phyloP scores from a whole-genome alignment of 1,140 invertebrate genomes.

The Danaus melanippus region DNA sequence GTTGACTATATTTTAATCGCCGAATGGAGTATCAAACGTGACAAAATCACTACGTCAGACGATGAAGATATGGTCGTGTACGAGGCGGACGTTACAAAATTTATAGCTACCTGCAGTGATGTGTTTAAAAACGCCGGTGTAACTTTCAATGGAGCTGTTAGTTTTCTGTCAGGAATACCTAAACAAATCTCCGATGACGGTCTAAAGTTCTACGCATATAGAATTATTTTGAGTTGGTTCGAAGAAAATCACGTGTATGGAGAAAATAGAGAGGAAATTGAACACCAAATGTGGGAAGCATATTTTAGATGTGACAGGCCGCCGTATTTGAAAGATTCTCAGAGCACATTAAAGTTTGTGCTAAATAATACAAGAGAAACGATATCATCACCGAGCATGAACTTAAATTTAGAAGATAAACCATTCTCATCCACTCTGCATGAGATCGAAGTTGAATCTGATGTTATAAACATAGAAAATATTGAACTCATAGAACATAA shows the following conservation, averaged over 20 bases:
- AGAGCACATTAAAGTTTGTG: slow-evolving; percentile 52
- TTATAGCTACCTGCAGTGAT: slow-evolving; percentile 73
- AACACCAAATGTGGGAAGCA: slow-evolving; percentile 71
- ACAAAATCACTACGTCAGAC: slow-evolving; percentile 7
- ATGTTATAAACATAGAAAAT: slow-evolving; percentile 58
- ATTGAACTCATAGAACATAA: slow-evolving; percentile 44
- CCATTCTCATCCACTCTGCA: slow-evolving; percentile 51
- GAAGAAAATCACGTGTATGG: slow-evolving; percentile 60
- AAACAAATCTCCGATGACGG: slow-evolving; percentile 58
- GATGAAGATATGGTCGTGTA: slow-evolving; percentile 40
- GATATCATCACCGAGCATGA: slow-evolving; percentile 35
- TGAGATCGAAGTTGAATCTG: slow-evolving; percentile 64
- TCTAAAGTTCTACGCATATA: slow-evolving; percentile 71
- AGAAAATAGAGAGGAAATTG: slow-evolving; percentile 57
- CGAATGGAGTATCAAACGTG: slow-evolving; percentile 52
- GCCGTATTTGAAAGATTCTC: slow-evolving; percentile 47
- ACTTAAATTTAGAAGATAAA: slow-evolving; percentile 33
- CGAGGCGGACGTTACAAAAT: slow-evolving; percentile 59
- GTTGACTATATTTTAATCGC: slow-evolving; percentile 69
- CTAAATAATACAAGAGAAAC: slow-evolving; percentile 49
- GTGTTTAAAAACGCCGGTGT: slow-evolving; percentile 73
- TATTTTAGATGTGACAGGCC: slow-evolving; percentile 53
- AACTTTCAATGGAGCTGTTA: slow-evolving; percentile 64
- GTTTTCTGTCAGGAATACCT: slow-evolving; percentile 72
- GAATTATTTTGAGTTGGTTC: slow-evolving; percentile 72